Evolutionary conservation across 2,113 vertebrate genomes (phyloP).

Genomic region (Cyphomyrus plagiostoma): DNA sequence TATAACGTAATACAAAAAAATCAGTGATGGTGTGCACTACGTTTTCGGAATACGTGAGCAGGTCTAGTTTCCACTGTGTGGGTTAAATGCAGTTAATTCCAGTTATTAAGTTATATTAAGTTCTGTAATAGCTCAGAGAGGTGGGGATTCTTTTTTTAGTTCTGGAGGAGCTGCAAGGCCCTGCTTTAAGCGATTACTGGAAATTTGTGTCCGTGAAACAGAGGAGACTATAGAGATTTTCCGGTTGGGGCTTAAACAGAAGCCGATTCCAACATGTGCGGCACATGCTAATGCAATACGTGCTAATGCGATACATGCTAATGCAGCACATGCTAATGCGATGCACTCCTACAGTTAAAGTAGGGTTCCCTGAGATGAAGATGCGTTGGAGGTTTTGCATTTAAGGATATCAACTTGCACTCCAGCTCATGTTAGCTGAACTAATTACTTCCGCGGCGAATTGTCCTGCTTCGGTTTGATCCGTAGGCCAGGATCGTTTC

Average conservation of each 20-base stretch:
- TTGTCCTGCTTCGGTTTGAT: not conserved
- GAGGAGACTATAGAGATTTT: not conserved
- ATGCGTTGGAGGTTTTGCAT: not conserved
- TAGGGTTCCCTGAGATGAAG: not conserved
- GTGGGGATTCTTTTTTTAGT: not conserved
- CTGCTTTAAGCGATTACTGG: not conserved
- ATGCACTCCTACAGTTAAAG: not conserved
- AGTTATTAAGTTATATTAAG: constrained; percentile 4
- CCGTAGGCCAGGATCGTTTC: not conserved
- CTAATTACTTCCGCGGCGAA: not conserved
- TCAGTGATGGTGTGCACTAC: not conserved
- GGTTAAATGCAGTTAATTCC: not conserved
- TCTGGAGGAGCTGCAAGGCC: not conserved
- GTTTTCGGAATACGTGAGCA: not conserved
- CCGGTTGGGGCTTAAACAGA: not conserved
- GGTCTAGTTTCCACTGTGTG: not conserved
- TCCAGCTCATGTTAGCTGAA: not conserved
- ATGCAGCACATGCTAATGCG: not conserved
- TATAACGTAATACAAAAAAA: not conserved
- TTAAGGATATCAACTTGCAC: not conserved
- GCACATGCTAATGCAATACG: not conserved
- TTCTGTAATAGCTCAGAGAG: not conserved
- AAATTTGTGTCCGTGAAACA: not conserved
- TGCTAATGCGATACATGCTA: not conserved
- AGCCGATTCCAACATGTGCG: too few species aligned